Evolutionary conservation across 2,888 invertebrate species (phyloP).

Genomic region (Siphonodentalium dalli): DNA sequence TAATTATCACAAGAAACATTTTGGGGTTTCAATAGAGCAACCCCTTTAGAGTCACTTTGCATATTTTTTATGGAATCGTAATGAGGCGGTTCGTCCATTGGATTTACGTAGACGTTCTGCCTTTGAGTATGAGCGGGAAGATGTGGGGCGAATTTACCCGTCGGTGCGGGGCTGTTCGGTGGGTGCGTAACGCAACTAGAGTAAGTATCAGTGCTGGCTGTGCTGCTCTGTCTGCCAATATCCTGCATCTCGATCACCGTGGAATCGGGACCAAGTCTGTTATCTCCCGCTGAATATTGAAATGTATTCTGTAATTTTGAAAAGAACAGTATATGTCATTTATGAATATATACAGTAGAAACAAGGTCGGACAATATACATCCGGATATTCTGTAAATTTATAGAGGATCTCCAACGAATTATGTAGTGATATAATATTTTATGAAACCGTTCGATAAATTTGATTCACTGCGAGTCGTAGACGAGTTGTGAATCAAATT

Average conservation of each 20-base stretch:
- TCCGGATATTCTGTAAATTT: too few species aligned
- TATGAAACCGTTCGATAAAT: too few species aligned
- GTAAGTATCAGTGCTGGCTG: constrained; percentile 88
- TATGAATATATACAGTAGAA: too few species aligned
- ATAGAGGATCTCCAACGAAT: too few species aligned
- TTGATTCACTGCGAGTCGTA: too few species aligned
- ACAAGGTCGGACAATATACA: too few species aligned
- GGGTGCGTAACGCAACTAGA: constrained; percentile 96
- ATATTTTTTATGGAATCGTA: constrained; percentile 24
- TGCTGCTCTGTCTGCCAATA: constrained; percentile 58
- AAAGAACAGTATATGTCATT: too few species aligned
- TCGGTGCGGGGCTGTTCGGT: constrained; percentile 50
- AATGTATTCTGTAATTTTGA: too few species aligned
- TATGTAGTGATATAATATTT: too few species aligned
- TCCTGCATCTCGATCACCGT: constrained; percentile 58
- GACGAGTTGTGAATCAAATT: too few species aligned
- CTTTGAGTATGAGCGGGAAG: constrained; percentile 26
- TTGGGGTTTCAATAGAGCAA: constrained; percentile 4
- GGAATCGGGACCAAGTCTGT: too few species aligned
- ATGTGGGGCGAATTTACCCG: constrained; percentile 22
- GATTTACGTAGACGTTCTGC: constrained; percentile 62
- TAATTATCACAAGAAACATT: constrained; percentile 12
- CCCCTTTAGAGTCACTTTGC: constrained; percentile 29
- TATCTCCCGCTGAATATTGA: too few species aligned
- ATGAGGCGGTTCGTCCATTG: constrained; percentile 46